Evolutionary conservation across 2,888 invertebrate species (phyloP), one percentile per base, ranked within the genome.

Genomic region (Drosophila recens): DNA sequence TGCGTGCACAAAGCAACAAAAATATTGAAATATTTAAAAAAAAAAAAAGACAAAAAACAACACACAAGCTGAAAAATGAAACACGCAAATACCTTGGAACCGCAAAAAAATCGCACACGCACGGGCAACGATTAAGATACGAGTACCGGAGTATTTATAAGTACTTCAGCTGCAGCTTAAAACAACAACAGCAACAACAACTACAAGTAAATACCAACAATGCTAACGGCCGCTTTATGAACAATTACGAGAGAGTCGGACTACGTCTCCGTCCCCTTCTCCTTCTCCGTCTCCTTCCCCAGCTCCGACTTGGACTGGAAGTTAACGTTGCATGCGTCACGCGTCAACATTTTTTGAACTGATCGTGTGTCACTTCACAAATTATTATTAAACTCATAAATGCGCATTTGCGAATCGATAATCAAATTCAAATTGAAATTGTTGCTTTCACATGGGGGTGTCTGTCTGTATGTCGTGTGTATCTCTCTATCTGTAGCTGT

Each of bases 181-280:
- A 62, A n/a, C 45, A 34, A 34, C 43, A 38, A 6, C 42, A 64
- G 46, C 38, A 51, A 43, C 62, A 66, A 48, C 51, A 69, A 67
- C 34, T 66, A 62, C 83, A 71, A 61, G 34, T 43, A 68, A 59
- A 74, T 57, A 58, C 80, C 69, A 87, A 85, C 87, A 88, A 82
- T 86, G 90, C 84, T 83, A 86, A 88, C 84, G 81, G 87, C 89
- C 89, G 85, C 90, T 88, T 90, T 89, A 90, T 86, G 80, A 89
- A 80, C 86, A 86, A 86, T 86, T 86, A 90, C 77, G 45, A 52
- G 46, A 61, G 42, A 46, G 45, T 57, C 72, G 76, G 72, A 69
- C 62, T 64, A 3, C 15, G 27, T 45, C 17, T 38, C 15, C 9
- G 15, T 23, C 34, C 48, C 38, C n/a, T 1, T n/a, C 38, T 38